phyloP scores from a whole-genome alignment of 2,888 invertebrate genomes.

The Himalopsyche japonica region DNA sequence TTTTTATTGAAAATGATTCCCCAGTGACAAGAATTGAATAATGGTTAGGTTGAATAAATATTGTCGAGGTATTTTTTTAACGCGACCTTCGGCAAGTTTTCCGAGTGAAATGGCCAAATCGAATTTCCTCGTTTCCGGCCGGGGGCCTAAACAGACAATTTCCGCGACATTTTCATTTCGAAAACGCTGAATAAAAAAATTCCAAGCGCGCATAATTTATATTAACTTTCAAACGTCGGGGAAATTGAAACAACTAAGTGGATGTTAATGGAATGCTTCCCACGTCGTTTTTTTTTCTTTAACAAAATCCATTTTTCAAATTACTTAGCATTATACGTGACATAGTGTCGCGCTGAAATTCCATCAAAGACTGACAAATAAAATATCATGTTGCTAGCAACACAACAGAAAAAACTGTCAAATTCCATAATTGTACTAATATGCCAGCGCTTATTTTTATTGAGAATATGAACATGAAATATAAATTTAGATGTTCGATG shows the following conservation, averaged over 20 bases:
- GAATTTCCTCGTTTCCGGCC: neutral
- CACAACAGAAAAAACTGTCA: too few species aligned
- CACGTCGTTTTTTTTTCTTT: neutral
- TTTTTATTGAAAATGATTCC: neutral
- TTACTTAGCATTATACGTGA: neutral
- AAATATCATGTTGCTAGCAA: too few species aligned
- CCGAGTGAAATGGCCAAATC: neutral
- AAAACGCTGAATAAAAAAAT: neutral
- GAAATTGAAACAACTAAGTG: neutral
- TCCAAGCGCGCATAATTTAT: neutral
- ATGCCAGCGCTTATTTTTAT: too few species aligned
- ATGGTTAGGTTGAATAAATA: neutral
- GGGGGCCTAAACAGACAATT: neutral
- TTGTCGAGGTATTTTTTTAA: neutral
- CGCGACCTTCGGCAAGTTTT: neutral
- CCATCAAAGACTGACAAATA: neutral
- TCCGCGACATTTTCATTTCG: neutral
- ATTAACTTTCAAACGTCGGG: neutral
- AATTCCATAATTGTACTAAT: too few species aligned
- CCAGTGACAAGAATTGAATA: neutral
- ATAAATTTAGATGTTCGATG: too few species aligned
- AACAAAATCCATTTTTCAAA: neutral
- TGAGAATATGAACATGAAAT: too few species aligned
- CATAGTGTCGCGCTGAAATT: neutral
- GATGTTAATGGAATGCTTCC: neutral